Conservation (phyloP, 2,113 vertebrate species). For the Callaeas wilsoni region DNA sequence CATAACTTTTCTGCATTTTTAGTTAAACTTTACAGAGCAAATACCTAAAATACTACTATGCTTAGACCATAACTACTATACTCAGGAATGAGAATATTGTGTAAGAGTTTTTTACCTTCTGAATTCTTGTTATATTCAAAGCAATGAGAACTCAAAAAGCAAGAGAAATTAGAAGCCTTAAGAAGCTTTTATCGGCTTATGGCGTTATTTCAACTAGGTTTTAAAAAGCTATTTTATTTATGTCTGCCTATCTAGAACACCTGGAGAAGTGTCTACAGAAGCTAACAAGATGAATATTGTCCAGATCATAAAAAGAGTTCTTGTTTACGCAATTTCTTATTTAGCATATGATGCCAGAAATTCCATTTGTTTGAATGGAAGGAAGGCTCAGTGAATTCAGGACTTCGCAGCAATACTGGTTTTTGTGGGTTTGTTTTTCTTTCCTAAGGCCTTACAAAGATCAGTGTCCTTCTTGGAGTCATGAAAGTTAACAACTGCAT, state of each 20-base stretch:
- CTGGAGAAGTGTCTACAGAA: neutral
- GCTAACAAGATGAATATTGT: neutral
- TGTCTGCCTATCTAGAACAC: neutral
- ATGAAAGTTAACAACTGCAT: neutral
- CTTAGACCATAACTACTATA: neutral
- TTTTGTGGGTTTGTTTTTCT: neutral
- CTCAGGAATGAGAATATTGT: neutral
- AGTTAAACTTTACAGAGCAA: neutral
- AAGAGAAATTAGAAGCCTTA: neutral
- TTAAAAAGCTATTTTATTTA: neutral
- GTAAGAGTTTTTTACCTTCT: neutral
- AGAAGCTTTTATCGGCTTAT: neutral
- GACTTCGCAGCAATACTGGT: neutral
- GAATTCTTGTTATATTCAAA: neutral
- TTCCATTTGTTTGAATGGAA: neutral
- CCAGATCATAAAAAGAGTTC: neutral
- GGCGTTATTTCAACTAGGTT: neutral
- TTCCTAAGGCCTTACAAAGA: neutral
- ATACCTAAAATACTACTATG: neutral
- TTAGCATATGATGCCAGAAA: neutral
- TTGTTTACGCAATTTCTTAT: neutral
- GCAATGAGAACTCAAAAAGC: neutral
- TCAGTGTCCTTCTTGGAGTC: neutral
- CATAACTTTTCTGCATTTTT: neutral
- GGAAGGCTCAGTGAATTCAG: neutral